Base-by-base conservation (phyloP, 2,888 invertebrate genomes). In the Asteroscopus sphinx region DNA sequence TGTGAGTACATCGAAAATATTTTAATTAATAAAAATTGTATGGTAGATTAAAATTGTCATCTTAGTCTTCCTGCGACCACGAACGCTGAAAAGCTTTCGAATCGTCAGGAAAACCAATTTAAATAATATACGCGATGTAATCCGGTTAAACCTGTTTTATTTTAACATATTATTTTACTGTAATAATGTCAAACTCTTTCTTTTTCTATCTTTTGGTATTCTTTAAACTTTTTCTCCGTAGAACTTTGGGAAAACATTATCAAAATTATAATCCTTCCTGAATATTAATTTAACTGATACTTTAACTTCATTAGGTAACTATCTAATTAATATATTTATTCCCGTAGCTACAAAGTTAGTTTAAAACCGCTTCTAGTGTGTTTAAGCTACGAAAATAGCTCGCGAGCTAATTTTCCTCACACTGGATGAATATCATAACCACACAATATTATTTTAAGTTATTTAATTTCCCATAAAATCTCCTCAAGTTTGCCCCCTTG, bases 281-380 rank as follows among this genome's bases (percentile, higher is more conserved):
- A 39, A 37, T 45, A 33, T 55, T 42, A 55, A 54, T 40, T 33
- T 47, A 53, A 51, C 44, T 13, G 1, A 36, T 17, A 21, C 13
- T 37, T 42, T 39, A 44, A 61, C 33, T 26, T 47, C 9, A 52
- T 52, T 59, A 46, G 35, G 9, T 28, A 62, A 54, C 42, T 35
- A 13, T 26, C 12, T 68, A 68, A 68, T 62, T 47, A 45, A 48
- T 62, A 45, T 33, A 33, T 45, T 66, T 54, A 59, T 55, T 55
- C 39, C 45, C 42, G 46, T 33, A 33, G 37, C 44, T 39, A 63
- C 67, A 47, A 67, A 74, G 55, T 60, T 70, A 55, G 59, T 57
- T 70, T 55, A 32, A 59, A 69, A 67, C 33, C 40, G 41, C 45
- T 55, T 63, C 39, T 49, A n/a, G 28, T 26, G 48, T 66, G 44